Base-by-base conservation (phyloP, 1,140 invertebrate genomes). In the Battus philenor region DNA sequence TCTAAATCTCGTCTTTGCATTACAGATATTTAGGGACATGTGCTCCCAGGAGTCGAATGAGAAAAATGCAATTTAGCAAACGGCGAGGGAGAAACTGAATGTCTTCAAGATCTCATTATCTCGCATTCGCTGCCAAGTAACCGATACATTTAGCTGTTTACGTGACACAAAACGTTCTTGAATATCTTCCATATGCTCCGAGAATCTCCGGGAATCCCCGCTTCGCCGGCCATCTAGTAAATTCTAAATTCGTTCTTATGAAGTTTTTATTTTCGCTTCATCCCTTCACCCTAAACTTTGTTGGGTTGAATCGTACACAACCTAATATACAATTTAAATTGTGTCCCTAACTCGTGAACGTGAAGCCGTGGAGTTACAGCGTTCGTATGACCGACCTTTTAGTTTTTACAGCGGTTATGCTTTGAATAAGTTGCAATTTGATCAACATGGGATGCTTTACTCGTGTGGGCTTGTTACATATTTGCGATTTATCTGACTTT, bases 311-410 rank as follows among this genome's bases (percentile, higher is more conserved):
- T 44, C 33, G 54, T 52, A 58, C n/a, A 51, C 54, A 55, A 33
- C 26, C 59, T 63, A 57, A 65, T 75, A 69, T 70, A 68, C 63
- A 75, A 75, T 72, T 75, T 75, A 72, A 75, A 72, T 68, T 68
- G 64, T 65, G 63, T 59, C 60, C 58, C 56, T 7, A 60, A 54
- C 45, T 64, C 54, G 59, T 60, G 63, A 72, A 67, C 38, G 58
- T 36, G 30, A 31, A 43, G 44, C 36, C 16, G 26, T 39, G 49
- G 55, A 49, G 55, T 64, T 59, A 54, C 18, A 38, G 56, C 54
- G 38, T 58, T 41, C 30, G 24, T 27, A 9, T 27, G 9, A 18
- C 16, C 9, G 45, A 49, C 51, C 54, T 52, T 52, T 62, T 59
- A 48, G 48, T 57, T 67, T 61, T 63, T 63, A 63, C 46, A 55